A percentile compares a stretch with the other conserved stretches of the same genome.
Conservation (phyloP, 2,113 vertebrate genomes). For the Micronycteris hirsuta region DNA sequence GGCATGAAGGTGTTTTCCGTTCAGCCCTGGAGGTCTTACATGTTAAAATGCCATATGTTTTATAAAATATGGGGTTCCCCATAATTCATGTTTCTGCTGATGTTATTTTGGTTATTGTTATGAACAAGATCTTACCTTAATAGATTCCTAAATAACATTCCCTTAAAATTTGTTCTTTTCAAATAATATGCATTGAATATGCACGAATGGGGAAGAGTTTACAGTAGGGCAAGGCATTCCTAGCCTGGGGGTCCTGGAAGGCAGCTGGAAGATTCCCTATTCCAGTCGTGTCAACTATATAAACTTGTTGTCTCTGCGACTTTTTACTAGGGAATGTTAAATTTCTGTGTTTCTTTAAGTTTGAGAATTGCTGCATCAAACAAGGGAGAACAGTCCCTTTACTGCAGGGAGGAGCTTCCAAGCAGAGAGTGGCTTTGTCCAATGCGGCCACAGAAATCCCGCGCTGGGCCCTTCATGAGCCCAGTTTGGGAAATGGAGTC, state of each 20-base stretch:
- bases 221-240: not conserved
- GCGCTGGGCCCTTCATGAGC: rapidly evolving
- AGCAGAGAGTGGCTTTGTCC: not conserved
- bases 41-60: not conserved
- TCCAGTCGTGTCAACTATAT: not conserved
- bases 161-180: not conserved
- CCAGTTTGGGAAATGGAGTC: not conserved
- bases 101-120: constrained; percentile 24
- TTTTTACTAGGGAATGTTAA: not conserved
- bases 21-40: not conserved
- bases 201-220: not conserved
- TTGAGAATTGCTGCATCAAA: not conserved
- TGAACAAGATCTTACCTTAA: not conserved
- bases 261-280: not conserved
- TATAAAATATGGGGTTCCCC: not conserved
- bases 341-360: not conserved
- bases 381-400: not conserved
- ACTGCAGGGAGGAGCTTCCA: not conserved
- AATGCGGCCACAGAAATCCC: too few species aligned
- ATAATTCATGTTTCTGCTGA: not conserved
- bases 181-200: not conserved
- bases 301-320: not conserved
- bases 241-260: not conserved
- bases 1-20: not conserved
- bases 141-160: not conserved